Evolutionary conservation across 2,113 vertebrate species (phyloP).

Genomic region (Megaceryle torquata): DNA sequence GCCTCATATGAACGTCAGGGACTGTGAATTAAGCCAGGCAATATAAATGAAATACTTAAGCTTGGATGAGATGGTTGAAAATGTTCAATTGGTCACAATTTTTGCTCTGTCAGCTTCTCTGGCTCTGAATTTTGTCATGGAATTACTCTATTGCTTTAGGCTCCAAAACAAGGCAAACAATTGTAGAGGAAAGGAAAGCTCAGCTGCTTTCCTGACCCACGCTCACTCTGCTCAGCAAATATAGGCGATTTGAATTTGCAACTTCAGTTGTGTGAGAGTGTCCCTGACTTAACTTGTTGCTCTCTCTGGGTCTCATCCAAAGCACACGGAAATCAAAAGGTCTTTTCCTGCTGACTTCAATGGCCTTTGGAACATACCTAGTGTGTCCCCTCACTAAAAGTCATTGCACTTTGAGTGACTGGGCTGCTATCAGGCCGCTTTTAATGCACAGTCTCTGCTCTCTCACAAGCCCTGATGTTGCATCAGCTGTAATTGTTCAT

Average conservation of each 20-base stretch:
- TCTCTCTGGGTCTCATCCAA: not conserved
- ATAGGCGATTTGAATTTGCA: not conserved
- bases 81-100: not conserved
- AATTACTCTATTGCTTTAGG: constrained; percentile 38
- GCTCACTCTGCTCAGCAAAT: not conserved
- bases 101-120: constrained; percentile 28
- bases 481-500: rapidly evolving
- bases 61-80: not conserved
- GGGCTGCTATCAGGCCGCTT: not conserved
- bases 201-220: constrained; percentile 21
- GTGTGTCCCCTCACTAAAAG: not conserved
- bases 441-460: not conserved
- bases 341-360: not conserved
- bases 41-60: not conserved
- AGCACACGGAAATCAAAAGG: not conserved
- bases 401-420: not conserved
- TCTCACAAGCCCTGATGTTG: not conserved
- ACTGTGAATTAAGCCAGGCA: not conserved
- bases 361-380: not conserved
- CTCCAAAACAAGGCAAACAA: constrained; percentile 42
- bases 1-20: not conserved
- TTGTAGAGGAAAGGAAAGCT: constrained; percentile 7
- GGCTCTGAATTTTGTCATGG: constrained; percentile 20
- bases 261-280: not conserved
- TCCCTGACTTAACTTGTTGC: not conserved